Conservation (phyloP, 2,888 invertebrate genomes). For the Ectobius pallidus region DNA sequence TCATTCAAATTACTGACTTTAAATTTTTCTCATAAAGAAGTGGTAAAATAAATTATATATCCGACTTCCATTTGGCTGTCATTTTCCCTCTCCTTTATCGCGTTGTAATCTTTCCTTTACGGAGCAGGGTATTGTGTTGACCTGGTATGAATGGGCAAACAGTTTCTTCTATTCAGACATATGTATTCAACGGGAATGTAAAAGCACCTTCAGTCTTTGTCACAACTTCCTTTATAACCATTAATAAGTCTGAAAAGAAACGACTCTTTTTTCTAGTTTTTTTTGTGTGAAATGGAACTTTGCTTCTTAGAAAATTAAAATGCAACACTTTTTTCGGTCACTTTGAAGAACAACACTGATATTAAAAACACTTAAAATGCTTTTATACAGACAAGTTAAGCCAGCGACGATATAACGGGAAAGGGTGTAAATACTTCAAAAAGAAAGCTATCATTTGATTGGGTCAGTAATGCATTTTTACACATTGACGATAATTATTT, state of each 20-base stretch:
- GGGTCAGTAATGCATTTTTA: neutral
- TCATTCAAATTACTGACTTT: too few species aligned
- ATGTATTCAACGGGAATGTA: slow-evolving; percentile 7
- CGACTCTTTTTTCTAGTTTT: too few species aligned
- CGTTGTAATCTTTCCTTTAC: neutral
- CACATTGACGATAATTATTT: neutral
- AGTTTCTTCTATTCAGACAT: slow-evolving; percentile 3
- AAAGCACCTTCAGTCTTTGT: neutral
- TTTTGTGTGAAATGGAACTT: neutral
- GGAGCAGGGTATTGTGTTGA: neutral
- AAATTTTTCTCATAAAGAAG: too few species aligned
- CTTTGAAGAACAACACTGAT: neutral
- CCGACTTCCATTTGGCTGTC: neutral
- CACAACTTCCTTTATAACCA: neutral
- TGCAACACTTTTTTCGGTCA: neutral
- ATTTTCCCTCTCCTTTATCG: neutral
- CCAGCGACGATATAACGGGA: neutral
- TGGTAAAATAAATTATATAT: neutral
- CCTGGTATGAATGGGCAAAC: neutral
- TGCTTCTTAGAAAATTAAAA: neutral
- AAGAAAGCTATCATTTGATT: neutral
- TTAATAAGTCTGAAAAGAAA: too few species aligned
- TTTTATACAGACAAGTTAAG: neutral
- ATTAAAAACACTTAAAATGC: neutral
- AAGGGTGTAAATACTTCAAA: neutral